Evolutionary conservation across 2,113 vertebrate genomes (phyloP).

Genomic region (Lepus timidus): DNA sequence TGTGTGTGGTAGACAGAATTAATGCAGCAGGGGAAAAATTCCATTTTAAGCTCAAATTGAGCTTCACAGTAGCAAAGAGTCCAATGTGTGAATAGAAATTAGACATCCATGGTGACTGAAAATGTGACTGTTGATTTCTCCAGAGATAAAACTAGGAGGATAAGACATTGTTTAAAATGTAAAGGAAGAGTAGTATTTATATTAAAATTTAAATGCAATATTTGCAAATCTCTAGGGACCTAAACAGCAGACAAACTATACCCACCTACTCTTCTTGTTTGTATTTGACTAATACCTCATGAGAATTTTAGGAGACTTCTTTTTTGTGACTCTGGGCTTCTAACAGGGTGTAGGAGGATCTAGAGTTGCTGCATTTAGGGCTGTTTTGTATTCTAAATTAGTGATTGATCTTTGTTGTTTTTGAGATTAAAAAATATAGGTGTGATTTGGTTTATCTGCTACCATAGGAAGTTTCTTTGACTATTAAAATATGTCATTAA

Average conservation of each 20-base stretch:
- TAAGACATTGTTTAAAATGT: slow-evolving; percentile 31
- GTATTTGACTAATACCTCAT: background rate
- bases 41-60: slow-evolving; percentile 20
- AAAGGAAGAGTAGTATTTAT: background rate
- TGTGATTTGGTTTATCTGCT: background rate
- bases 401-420: background rate
- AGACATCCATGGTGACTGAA: background rate
- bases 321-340: background rate
- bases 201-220: background rate
- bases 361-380: background rate
- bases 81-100: slow-evolving; percentile 18
- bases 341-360: background rate
- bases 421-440: background rate
- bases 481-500: background rate
- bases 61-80: slow-evolving; percentile 13
- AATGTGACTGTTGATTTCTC: background rate
- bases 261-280: background rate
- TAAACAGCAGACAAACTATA: background rate
- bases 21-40: slow-evolving; percentile 25
- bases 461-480: background rate
- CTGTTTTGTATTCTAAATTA: background rate
- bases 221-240: background rate
- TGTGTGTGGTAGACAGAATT: slow-evolving; percentile 42
- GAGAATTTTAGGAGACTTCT: background rate
- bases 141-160: background rate